These are phyloP conservation scores for Anas bahamensis DNA, from an alignment of 2,797 vertebrate species.

Conservation along the genomic window DNA sequence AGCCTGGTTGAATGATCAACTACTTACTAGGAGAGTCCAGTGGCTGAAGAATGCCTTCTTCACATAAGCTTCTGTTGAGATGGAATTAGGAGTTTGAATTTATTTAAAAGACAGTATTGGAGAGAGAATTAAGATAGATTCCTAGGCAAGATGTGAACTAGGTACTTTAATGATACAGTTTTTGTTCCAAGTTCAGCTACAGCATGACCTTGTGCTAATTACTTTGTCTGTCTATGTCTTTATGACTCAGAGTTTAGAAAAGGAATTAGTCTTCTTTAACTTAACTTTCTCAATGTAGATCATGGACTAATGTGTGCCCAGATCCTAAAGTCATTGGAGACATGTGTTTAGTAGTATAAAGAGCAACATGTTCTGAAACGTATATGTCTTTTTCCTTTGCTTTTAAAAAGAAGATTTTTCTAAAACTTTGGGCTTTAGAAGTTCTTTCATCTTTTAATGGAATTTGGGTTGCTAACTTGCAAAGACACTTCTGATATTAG, in stretches of 20 bases:
- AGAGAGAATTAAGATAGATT: neutral
- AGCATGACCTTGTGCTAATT: neutral
- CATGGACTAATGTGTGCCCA: neutral
- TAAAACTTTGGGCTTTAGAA: neutral
- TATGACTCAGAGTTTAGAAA: neutral
- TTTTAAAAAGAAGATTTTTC: conserved; percentile 2
- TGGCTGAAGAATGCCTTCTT: neutral
- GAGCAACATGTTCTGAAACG: neutral
- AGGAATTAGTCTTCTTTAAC: neutral
- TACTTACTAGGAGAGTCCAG: neutral
- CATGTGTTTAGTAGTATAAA: neutral
- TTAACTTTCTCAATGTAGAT: neutral
- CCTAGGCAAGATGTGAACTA: neutral
- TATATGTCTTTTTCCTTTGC: neutral
- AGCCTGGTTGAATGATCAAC: neutral
- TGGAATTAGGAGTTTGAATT: neutral
- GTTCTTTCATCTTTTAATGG: neutral
- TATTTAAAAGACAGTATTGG: neutral
- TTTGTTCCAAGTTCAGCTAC: neutral
- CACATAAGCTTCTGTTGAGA: neutral
- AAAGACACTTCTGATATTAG: neutral
- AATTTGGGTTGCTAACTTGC: neutral
- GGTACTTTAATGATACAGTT: neutral
- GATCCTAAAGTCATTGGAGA: neutral
- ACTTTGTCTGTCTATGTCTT: neutral